phyloP scores from a whole-genome alignment of 2,113 vertebrate species.

The Sphaerodactylus townsendi region DNA sequence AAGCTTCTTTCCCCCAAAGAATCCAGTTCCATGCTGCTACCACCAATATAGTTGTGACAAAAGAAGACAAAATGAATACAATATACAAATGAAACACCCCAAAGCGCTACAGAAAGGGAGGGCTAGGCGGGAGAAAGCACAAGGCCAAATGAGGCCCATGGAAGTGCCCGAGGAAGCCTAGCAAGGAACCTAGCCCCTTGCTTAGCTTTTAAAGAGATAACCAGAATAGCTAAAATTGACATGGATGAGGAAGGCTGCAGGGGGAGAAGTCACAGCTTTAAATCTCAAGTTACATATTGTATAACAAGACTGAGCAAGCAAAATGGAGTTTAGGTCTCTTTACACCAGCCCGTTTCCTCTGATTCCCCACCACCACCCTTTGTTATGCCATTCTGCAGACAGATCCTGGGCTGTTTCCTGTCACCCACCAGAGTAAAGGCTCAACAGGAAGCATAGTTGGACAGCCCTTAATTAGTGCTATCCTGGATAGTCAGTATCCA shows the following conservation, averaged over 20 bases:
- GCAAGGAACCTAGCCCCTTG: no score
- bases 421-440: slow-evolving; percentile 84
- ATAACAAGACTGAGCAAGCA: slow-evolving; percentile 66
- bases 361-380: slow-evolving; percentile 75
- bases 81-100: no score
- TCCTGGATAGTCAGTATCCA: slow-evolving; percentile 86
- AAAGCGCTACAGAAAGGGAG: no score
- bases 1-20: no score
- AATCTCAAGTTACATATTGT: slow-evolving; percentile 74
- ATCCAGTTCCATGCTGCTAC: no score
- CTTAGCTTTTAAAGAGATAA: slow-evolving; percentile 27
- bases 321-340: slow-evolving; percentile 77
- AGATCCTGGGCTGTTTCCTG: slow-evolving; percentile 94
- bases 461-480: slow-evolving; percentile 95
- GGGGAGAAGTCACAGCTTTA: slow-evolving; percentile 75
- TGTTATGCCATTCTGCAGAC: slow-evolving; percentile 92
- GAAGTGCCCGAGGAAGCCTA: no score
- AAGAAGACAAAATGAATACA: no score
- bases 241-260: slow-evolving; percentile 82
- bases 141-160: no score
- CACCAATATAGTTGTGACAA: no score
- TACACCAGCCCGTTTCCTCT: slow-evolving; percentile 70
- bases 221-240: slow-evolving; percentile 69
- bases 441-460: slow-evolving; percentile 89
- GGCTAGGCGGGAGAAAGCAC: no score